Evolutionary conservation across 2,888 invertebrate species (phyloP), one percentile per base, ranked within the genome.

Genomic region (Crossocerus cetratus): DNA sequence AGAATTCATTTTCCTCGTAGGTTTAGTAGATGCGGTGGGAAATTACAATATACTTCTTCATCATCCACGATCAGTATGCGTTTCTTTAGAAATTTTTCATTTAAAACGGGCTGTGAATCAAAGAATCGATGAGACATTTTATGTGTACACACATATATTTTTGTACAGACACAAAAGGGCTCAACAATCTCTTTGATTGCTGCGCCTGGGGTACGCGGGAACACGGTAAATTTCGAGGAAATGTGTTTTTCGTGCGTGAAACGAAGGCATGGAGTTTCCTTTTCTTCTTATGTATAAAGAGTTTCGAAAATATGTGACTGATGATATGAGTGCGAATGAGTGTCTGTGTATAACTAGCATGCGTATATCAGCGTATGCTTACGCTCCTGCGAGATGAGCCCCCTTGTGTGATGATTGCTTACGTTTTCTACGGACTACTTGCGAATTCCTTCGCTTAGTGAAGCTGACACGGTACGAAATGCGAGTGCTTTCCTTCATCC

Each of bases 61-160:
- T 63, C 56, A 56, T 67, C 61, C 16, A 53, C 63, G 67, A 68
- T 58, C 16, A 72, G 59, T 72, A 70, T 70, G 75, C 61, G 49
- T 49, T 14, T 49, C 49, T 49, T 16, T 81, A 77, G 72, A 77
- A 60, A 49, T 76, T 80, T 83, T 80, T 82, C 79, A 82, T 86
- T 88, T 86, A 85, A 86, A 86, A 85, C 86, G 86, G 83, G 84
- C 85, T 88, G 86, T 86, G 84, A 84, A 75, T 80, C 69, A 74
- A 76, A 81, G 66, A 72, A 62, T 75, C 60, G 63, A 67, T 42
- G 71, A 74, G 66, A 81, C 78, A 68, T 77, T 74, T 77, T 72
- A 59, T 71, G 74, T 82, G 72, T 68, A 76, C 76, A 76, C 49
- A 49, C 75, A 78, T 77, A 77, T 82, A 83, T 82, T 80, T 80